A percentile compares a stretch with the other conserved stretches of the same genome.
These are phyloP conservation scores for Limnothrissa miodon DNA, from an alignment of 2,113 vertebrate genomes.

Conservation along the genomic window DNA sequence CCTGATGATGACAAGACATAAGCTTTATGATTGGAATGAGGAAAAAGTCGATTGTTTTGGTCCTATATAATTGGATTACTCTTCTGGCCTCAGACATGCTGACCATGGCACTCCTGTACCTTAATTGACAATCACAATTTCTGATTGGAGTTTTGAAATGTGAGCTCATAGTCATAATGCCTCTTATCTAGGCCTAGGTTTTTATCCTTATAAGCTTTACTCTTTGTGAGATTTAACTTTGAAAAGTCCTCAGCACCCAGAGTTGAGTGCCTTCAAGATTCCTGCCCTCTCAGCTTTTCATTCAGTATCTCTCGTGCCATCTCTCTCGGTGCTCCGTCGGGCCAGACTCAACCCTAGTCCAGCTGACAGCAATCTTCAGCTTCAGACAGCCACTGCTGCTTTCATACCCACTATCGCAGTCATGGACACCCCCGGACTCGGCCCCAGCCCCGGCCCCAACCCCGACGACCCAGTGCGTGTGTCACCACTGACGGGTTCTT, in stretches of 20 bases:
- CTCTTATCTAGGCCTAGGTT: background rate
- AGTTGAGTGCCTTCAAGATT: background rate
- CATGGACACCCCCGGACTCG: background rate
- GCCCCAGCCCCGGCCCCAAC: background rate
- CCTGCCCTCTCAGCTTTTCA: background rate
- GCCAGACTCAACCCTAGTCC: background rate
- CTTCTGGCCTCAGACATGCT: constrained; percentile 1
- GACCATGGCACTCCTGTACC: background rate
- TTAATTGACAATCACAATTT: background rate
- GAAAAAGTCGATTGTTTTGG: background rate
- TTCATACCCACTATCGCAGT: background rate
- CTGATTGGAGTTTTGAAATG: background rate
- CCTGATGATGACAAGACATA: constrained; percentile 8
- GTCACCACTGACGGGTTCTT: constrained; percentile 20
- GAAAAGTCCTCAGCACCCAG: background rate
- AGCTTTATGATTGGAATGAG: background rate
- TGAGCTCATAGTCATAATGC: background rate
- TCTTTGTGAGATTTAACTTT: no score
- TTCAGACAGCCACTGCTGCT: background rate
- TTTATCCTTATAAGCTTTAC: background rate
- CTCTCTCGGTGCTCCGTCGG: background rate
- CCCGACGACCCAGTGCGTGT: background rate
- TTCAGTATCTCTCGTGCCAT: background rate
- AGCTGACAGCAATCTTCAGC: background rate
- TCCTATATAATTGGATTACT: background rate